Conservation (phyloP, 2,888 invertebrate genomes). For the Mactromeris polynyma region DNA sequence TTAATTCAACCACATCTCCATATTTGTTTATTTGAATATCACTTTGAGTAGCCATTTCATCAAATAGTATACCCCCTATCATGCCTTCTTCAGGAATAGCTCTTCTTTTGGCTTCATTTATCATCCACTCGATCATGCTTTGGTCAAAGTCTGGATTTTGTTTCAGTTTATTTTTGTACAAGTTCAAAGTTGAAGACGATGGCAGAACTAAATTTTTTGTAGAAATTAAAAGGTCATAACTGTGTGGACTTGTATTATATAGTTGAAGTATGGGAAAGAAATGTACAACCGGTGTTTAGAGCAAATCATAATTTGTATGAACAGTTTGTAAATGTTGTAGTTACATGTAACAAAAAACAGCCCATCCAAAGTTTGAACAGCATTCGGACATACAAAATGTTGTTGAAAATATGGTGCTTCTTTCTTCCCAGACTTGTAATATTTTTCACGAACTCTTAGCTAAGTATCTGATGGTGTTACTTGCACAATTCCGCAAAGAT, state of each 20-base stretch:
- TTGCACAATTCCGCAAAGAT: conserved; percentile 28
- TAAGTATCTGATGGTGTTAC: conserved; percentile 22
- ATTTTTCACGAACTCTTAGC: conserved; percentile 11
- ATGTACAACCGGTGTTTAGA: no score
- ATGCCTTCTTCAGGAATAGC: conserved; percentile 32
- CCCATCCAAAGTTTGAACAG: neutral
- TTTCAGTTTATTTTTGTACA: conserved; percentile 47
- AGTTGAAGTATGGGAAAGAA: conserved; percentile 26
- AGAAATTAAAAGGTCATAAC: conserved; percentile 40
- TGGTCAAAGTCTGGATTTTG: conserved; percentile 49
- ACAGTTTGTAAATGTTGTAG: neutral
- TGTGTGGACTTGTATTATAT: conserved; percentile 44
- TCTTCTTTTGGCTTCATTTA: conserved; percentile 39
- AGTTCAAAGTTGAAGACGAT: conserved; percentile 36
- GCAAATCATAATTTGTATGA: neutral
- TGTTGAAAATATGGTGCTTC: neutral
- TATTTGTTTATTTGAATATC: conserved; percentile 59
- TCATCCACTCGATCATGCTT: conserved; percentile 60
- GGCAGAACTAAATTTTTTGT: conserved; percentile 35
- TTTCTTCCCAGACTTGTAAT: neutral
- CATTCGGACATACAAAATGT: neutral
- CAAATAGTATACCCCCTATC: conserved; percentile 58
- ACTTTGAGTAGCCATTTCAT: conserved; percentile 62
- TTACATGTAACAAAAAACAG: neutral
- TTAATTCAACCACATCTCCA: conserved; percentile 44